A percentile compares a stretch with the other conserved stretches of the same genome.
phyloP scores from a whole-genome alignment of 2,888 invertebrate genomes.

The Nemapogon koenigi region DNA sequence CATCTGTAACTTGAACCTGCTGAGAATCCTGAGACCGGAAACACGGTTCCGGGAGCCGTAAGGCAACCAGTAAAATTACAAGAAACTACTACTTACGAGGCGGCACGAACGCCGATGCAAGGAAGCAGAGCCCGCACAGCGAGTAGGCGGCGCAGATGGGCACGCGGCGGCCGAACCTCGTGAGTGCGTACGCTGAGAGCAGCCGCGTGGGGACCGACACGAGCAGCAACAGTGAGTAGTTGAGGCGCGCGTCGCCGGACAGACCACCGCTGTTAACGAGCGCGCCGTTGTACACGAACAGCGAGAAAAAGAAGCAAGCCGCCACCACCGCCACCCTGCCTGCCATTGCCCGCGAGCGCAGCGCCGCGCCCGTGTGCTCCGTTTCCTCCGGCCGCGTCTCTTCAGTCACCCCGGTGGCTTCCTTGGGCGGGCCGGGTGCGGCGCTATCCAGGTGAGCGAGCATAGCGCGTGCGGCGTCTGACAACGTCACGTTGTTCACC shows the following conservation, averaged over 20 bases:
- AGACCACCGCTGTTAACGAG: slow-evolving; percentile 78
- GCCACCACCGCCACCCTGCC: slow-evolving; percentile 41
- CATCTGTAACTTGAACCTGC: slow-evolving; percentile 25
- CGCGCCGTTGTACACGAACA: slow-evolving; percentile 79
- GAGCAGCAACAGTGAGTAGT: slow-evolving; percentile 71
- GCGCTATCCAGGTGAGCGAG: slow-evolving; percentile 17
- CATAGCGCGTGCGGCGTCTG: slow-evolving; percentile 54
- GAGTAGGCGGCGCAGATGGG: slow-evolving; percentile 48
- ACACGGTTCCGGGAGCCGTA: too few relatives aligned
- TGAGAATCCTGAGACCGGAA: background rate
- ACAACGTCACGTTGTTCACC: slow-evolving; percentile 67
- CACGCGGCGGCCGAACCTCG: slow-evolving; percentile 63
- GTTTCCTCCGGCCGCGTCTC: slow-evolving; percentile 20
- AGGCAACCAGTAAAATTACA: too few relatives aligned
- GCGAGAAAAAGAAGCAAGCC: slow-evolving; percentile 74
- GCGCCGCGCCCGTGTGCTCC: slow-evolving; percentile 20
- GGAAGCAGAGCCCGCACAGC: slow-evolving; percentile 57
- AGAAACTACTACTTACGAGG: slow-evolving; percentile 35
- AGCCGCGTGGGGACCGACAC: slow-evolving; percentile 70
- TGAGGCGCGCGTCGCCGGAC: slow-evolving; percentile 76
- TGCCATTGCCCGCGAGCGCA: slow-evolving; percentile 38
- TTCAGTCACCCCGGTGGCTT: background rate
- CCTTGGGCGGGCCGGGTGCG: too few relatives aligned
- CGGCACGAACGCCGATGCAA: slow-evolving; percentile 61
- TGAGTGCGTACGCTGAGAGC: slow-evolving; percentile 61